Base-by-base conservation (phyloP, 2,888 invertebrate genomes). In the Shargacucullia verbasci region DNA sequence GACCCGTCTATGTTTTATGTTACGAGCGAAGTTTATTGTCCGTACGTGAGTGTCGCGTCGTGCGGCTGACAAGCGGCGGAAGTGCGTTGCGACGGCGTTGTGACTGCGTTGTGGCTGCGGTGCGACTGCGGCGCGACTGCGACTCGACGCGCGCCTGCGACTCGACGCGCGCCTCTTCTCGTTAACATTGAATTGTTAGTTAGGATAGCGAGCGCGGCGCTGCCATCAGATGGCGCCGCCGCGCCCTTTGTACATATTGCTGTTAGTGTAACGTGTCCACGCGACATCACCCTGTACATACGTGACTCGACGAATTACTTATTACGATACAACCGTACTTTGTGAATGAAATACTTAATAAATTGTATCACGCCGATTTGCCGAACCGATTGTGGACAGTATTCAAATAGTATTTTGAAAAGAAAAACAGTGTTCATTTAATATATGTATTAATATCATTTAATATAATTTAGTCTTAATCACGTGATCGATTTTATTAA, bases 211-310 rank as follows among this genome's bases (percentile, higher is more conserved):
- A 43, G 43, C 50, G 54, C 41, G 48, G 41, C 14, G 37, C 37
- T 14, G 46, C 60, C 45, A 65, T 45, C 35, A 38, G 53, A 53
- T 46, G 60, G 53, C 20, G 15, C 10, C 41, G 25, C 39, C 14
- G 29, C 38, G 44, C 33, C 40, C 47, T 29, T 37, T 55, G 52
- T 67, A 59, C 37, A 57, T 52, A 43, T 49, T 41, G 34, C 47
- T 37, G 47, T 48, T 55, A 59, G 39, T 8, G 46, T 52, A 45
- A 37, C 38, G 35, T 27, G 40, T 44, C 41, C 38, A 4, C 13
- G 9, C 15, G 9, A 38, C 35, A 25, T 50, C 54, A 34, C 3
- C 10, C 15, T 59, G 59, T 63, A 67, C 35, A 55, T 59, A 57
- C 10, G 8, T 20, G 39, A 50, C 11, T 45, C 15, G 9, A 45